These are phyloP conservation scores for Grus americana DNA, from an alignment of 2,113 vertebrate genomes.

Conservation along the genomic window DNA sequence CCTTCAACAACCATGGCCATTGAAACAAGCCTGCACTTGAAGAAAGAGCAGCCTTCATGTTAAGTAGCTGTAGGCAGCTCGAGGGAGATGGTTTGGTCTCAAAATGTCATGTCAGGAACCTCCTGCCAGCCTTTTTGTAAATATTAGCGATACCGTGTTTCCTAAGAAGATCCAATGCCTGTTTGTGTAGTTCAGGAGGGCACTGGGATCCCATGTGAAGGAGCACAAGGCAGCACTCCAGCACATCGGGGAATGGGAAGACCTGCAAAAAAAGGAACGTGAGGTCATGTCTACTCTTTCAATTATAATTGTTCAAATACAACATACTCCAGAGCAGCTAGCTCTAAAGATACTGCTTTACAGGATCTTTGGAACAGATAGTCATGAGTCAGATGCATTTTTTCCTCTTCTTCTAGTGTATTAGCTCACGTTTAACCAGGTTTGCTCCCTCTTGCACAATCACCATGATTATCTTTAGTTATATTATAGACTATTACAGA, in stretches of 20 bases:
- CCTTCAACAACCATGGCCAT: background rate
- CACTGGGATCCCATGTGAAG: constrained; percentile 73
- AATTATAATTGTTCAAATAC: background rate
- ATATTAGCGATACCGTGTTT: constrained; percentile 48
- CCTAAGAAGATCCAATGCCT: constrained; percentile 76
- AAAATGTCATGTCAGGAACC: constrained; percentile 51
- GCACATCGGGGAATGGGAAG: constrained; percentile 86
- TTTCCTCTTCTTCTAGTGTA: background rate
- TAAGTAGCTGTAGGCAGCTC: background rate
- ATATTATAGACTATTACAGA: no score
- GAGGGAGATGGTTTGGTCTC: background rate
- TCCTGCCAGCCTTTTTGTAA: constrained; percentile 52
- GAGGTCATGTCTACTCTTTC: background rate
- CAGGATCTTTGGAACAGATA: background rate
- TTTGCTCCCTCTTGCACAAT: background rate
- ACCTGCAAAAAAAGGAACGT: constrained; percentile 67
- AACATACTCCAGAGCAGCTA: background rate
- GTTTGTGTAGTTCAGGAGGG: constrained; percentile 41
- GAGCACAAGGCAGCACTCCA: constrained; percentile 90
- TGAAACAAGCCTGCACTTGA: background rate
- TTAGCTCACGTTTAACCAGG: background rate
- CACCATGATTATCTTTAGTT: background rate
- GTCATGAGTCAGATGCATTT: background rate
- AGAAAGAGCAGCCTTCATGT: background rate
- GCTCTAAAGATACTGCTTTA: background rate